Evolutionary conservation across 2,113 vertebrate species (phyloP).

Genomic region (Paracanthobrama guichenoti): DNA sequence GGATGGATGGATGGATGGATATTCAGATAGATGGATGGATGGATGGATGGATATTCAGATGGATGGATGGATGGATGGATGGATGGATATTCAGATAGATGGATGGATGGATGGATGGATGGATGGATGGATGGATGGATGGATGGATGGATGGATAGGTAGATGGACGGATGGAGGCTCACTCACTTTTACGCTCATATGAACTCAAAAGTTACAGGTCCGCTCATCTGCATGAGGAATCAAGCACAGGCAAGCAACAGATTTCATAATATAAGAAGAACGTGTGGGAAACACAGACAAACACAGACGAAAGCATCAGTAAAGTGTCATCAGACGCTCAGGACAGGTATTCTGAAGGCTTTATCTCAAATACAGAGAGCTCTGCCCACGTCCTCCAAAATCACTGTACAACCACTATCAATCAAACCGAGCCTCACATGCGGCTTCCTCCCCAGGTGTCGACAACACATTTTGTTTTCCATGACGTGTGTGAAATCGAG

Average conservation of each 20-base stretch:
- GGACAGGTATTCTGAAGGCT: not conserved
- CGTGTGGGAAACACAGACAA: not conserved
- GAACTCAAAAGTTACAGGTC: too few species aligned
- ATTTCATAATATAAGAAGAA: too few species aligned
- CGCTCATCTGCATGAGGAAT: too few species aligned
- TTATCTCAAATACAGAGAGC: not conserved
- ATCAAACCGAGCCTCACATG: not conserved
- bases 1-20: not conserved
- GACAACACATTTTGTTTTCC: not conserved
- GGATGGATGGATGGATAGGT: too few species aligned
- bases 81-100: too few species aligned
- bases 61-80: too few species aligned
- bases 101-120: too few species aligned
- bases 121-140: not conserved
- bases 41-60: not conserved
- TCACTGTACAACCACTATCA: slow-evolving; percentile 9
- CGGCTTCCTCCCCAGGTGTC: not conserved
- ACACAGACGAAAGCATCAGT: not conserved
- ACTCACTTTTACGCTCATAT: too few species aligned
- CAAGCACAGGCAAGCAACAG: too few species aligned
- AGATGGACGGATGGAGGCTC: too few species aligned
- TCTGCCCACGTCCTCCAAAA: slow-evolving; percentile 1
- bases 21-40: not conserved
- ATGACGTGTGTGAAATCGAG: not conserved
- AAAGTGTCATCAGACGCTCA: not conserved